These are phyloP conservation scores for Harlomillsia oculata DNA, from an alignment of 1,140 invertebrate species.

Conservation along the genomic window DNA sequence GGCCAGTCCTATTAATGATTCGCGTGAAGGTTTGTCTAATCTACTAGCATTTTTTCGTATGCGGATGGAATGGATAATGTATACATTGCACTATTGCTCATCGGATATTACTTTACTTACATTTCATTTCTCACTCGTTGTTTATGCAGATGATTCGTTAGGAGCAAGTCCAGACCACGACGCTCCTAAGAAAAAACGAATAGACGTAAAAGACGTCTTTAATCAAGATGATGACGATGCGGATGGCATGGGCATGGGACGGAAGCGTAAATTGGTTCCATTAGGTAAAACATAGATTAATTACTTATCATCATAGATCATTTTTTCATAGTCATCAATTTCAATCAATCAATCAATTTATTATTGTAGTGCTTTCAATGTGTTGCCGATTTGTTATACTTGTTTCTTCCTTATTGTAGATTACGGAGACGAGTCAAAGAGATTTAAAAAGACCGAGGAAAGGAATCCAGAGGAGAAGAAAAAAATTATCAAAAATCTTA, in stretches of 20 bases:
- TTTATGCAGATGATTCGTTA: conserved; percentile 29
- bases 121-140: not conserved
- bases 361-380: no score
- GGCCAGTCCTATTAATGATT: conserved; percentile 19
- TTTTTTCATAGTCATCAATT: conserved; percentile 1
- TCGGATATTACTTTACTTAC: no score
- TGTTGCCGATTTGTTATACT: no score
- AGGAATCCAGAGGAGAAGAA: conserved; percentile 87
- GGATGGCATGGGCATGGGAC: conserved; percentile 45
- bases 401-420: conserved; percentile 33
- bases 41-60: no score
- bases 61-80: no score
- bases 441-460: conserved; percentile 51
- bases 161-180: conserved; percentile 28
- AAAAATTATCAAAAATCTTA: conserved; percentile 84
- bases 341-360: no score
- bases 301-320: not conserved
- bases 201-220: conserved; percentile 80
- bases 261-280: conserved; percentile 75
- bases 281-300: conserved; percentile 49
- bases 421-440: conserved; percentile 50
- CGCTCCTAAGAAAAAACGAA: conserved; percentile 56
- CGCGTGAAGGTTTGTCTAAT: conserved; percentile 8
- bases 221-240: conserved; percentile 82
- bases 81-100: no score